Percentiles rank a stretch among this genome's conserved stretches.
phyloP scores from a whole-genome alignment of 37 sponge, comb jelly and placozoan genomes.

The Axinella damicornis region DNA sequence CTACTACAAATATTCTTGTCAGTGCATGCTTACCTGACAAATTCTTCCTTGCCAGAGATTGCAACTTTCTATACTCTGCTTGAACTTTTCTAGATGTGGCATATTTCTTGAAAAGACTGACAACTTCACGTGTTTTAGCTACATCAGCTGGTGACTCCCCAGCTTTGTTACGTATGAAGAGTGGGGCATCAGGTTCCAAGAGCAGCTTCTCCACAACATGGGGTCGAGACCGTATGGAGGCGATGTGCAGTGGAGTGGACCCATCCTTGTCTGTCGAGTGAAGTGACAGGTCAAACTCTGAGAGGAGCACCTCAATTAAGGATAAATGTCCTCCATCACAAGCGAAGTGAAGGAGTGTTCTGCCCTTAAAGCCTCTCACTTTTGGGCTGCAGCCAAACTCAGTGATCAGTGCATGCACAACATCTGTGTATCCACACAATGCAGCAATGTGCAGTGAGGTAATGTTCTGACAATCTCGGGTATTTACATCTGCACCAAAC shows the following conservation, averaged over 20 bases:
- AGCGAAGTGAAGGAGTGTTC: too few species aligned
- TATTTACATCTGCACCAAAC: too few species aligned
- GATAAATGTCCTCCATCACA: neutral
- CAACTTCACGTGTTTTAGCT: neutral
- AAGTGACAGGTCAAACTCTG: neutral
- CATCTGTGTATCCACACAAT: neutral
- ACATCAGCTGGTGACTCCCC: neutral
- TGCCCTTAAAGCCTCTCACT: too few species aligned
- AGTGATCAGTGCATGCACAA: neutral
- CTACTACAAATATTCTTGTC: slow-evolving; percentile 7
- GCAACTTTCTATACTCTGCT: neutral
- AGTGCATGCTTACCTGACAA: neutral
- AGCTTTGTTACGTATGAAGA: neutral
- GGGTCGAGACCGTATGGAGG: neutral
- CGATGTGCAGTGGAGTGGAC: slow-evolving; percentile 19
- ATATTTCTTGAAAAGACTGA: neutral
- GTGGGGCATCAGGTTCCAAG: neutral
- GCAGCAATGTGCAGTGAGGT: neutral
- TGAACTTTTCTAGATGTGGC: neutral
- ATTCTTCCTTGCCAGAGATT: neutral
- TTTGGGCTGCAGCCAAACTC: too few species aligned
- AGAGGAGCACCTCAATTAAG: neutral
- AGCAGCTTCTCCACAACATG: neutral
- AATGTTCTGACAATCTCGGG: too few species aligned
- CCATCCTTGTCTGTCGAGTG: neutral